phyloP scores from a whole-genome alignment of 2,113 vertebrate genomes.

The Notothenia coriiceps region DNA sequence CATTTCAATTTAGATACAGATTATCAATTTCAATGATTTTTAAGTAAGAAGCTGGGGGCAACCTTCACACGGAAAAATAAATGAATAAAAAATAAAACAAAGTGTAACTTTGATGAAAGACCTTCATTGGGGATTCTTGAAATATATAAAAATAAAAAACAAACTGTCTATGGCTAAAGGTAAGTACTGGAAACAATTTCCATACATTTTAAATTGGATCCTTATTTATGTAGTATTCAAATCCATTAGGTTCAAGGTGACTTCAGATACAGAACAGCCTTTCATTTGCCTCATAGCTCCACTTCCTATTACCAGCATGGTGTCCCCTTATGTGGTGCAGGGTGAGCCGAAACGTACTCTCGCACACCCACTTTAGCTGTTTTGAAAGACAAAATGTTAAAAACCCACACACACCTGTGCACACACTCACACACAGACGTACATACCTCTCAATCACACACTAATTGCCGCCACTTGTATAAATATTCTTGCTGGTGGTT shows the following conservation, averaged over 20 bases:
- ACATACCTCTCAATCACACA: constrained; percentile 52
- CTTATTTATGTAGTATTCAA: background rate
- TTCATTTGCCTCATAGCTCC: background rate
- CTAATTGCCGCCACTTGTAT: constrained; percentile 71
- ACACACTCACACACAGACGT: constrained; percentile 15
- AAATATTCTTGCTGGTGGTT: constrained; percentile 61
- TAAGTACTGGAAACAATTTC: background rate
- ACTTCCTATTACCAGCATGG: constrained; percentile 12
- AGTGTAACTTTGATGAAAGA: no score
- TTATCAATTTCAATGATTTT: no score
- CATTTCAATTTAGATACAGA: no score
- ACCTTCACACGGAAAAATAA: no score
- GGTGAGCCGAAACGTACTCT: background rate
- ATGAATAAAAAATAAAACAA: no score
- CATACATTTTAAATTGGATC: background rate
- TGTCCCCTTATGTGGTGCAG: background rate
- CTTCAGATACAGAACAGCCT: background rate
- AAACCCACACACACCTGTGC: constrained; percentile 3
- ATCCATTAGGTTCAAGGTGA: background rate
- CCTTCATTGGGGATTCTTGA: background rate
- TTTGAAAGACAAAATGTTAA: constrained; percentile 18
- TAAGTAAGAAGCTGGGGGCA: no score
- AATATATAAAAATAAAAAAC: background rate
- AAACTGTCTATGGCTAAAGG: background rate
- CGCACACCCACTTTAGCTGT: background rate